Evolutionary conservation across 2,797 vertebrate species (phyloP).

Genomic region (Hypotaenidia okinawae): DNA sequence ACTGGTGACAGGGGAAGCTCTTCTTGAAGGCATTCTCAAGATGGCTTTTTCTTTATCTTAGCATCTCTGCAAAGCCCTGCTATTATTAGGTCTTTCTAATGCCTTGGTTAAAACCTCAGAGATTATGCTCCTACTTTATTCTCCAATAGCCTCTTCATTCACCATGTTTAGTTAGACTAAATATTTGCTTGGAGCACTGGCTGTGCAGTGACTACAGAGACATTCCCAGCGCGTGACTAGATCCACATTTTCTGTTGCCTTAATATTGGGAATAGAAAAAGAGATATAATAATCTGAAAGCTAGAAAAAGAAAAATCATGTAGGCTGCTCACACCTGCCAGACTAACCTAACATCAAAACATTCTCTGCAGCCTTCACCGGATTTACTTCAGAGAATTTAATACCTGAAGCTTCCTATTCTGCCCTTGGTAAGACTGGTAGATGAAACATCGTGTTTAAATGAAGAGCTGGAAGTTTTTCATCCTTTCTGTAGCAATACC

Average conservation of each 20-base stretch:
- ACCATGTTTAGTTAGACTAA: conserved; percentile 55
- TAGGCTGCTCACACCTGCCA: background rate
- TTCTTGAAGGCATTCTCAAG: conserved; percentile 44
- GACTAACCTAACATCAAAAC: background rate
- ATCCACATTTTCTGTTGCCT: background rate
- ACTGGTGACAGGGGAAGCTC: background rate
- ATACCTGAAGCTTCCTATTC: background rate
- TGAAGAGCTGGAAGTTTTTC: background rate
- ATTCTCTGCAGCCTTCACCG: background rate
- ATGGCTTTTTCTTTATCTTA: conserved; percentile 35
- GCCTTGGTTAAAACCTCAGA: conserved; percentile 55
- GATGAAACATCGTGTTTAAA: background rate
- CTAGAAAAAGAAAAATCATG: background rate
- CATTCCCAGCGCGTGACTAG: background rate
- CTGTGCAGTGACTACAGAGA: conserved; percentile 14
- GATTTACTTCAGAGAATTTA: background rate
- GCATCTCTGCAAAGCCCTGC: conserved; percentile 45
- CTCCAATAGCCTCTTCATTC: conserved; percentile 52
- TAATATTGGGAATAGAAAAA: background rate
- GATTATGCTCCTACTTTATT: conserved; percentile 45
- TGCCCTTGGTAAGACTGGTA: background rate
- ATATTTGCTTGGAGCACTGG: conserved; percentile 51
- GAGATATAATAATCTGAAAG: background rate
- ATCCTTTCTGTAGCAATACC: background rate
- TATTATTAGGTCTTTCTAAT: conserved; percentile 60